Evolutionary conservation across 2,113 vertebrate genomes (phyloP).

Genomic region (Heterocephalus glaber): DNA sequence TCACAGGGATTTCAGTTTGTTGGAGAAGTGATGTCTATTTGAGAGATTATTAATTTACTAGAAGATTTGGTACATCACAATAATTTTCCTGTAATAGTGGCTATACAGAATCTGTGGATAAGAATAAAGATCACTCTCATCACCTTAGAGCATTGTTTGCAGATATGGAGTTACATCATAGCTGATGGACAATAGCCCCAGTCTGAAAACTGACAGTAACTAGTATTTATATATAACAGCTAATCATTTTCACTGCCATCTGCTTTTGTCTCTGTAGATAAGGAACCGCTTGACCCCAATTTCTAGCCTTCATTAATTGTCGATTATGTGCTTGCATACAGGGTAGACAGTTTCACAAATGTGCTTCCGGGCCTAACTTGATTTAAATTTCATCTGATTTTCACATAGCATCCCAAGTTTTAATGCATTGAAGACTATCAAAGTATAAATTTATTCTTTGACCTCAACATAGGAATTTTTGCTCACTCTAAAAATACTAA

Average conservation of each 20-base stretch:
- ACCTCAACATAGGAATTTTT: constrained; percentile 20
- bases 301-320: neutral
- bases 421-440: constrained; percentile 16
- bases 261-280: constrained; percentile 30
- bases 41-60: constrained; percentile 44
- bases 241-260: constrained; percentile 11
- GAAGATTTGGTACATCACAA: constrained; percentile 48
- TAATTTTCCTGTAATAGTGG: constrained; percentile 39
- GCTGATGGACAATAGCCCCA: neutral
- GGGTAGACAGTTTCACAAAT: neutral
- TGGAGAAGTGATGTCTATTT: constrained; percentile 16
- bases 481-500: constrained; percentile 21
- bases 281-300: neutral
- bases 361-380: neutral
- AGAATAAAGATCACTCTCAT: neutral
- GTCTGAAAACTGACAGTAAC: constrained; percentile 11
- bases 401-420: neutral
- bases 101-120: neutral
- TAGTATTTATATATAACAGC: constrained; percentile 3
- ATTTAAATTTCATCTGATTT: constrained; percentile 48
- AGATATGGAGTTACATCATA: constrained; percentile 8
- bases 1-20: neutral
- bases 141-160: neutral
- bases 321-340: neutral
- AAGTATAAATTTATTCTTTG: neutral